Base-by-base conservation (phyloP, 2,113 vertebrate species). In the Isurus oxyrinchus region DNA sequence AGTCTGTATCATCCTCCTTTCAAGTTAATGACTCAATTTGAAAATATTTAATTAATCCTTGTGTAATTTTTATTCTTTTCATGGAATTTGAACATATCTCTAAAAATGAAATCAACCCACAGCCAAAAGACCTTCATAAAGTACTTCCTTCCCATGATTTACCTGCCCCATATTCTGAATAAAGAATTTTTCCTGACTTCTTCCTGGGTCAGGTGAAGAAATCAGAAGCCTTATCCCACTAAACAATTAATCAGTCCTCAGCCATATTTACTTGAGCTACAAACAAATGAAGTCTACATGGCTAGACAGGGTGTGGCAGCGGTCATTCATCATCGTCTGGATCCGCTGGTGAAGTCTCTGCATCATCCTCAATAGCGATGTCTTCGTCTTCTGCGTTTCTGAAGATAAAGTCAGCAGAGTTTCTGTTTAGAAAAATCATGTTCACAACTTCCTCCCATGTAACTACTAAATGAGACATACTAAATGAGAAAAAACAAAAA, bases 321-420 rank as follows among this genome's bases (percentile, higher is more conserved):
- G 53, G 25, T 95, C 94, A 95, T 13, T 95, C 94, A 95, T 95
- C 94, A 55, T 95, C 49, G 19, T 95, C 94, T 3, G 10, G 27
- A 35, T 95, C 94, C 27, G 4, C 44, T 72, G 94, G 63, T 14
- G 63, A 95, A 61, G 40, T 1, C 1, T 69, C 94, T 31, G 40
- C 44, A 35, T 25, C 40, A 21, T 95, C 94, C 27, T 95, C 94
- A 35, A 95, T 55, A 40, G 67, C 67, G 16, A 95, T 19, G 40
- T 95, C 94, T 31, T 95, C 66, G 0, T 95, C 94, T 14, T 95
- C 94, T 0, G 31, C 44, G 19, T 95, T 55, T 95, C 94, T 95
- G 94, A 72, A 69, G 66, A 69, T 49, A 95, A 95, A 55, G 25
- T 6, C 44, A 95, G 66, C 49, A 76, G 94, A 95, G 66, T 72